Conservation (phyloP, 2,888 invertebrate genomes). For the Meandrusa payeni region DNA sequence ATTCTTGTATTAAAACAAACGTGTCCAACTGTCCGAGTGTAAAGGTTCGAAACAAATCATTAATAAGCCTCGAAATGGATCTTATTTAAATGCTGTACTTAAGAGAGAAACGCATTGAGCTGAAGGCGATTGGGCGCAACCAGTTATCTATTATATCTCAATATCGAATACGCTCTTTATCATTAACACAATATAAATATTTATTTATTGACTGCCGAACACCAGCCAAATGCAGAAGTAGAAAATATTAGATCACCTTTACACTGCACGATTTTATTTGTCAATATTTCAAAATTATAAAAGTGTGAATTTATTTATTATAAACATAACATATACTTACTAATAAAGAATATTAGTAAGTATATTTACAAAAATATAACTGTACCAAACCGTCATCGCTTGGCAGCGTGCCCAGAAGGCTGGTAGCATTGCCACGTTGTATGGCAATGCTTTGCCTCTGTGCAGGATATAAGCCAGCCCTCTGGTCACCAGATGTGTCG, state of each 20-base stretch:
- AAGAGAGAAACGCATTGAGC: constrained; percentile 36
- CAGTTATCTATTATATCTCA: constrained; percentile 58
- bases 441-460: too few relatives aligned
- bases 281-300: too few relatives aligned
- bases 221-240: constrained; percentile 65
- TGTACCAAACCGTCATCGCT: too few relatives aligned
- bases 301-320: too few relatives aligned
- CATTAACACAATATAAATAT: constrained; percentile 73
- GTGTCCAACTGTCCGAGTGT: constrained; percentile 25
- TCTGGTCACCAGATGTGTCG: too few relatives aligned
- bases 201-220: constrained; percentile 54
- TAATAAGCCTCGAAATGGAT: constrained; percentile 28
- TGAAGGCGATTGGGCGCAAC: constrained; percentile 45
- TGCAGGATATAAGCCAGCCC: too few relatives aligned
- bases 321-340: too few relatives aligned
- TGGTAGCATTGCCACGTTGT: too few relatives aligned
- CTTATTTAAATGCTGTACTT: constrained; percentile 28
- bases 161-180: constrained; percentile 55
- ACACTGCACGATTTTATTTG: too few relatives aligned
- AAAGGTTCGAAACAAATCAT: constrained; percentile 27
- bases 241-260: constrained; percentile 38
- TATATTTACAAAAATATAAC: too few relatives aligned
- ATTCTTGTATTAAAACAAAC: constrained; percentile 26
- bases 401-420: too few relatives aligned
- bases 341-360: too few relatives aligned